These are phyloP conservation scores for Gymnoscelis rufifasciata DNA, from an alignment of 2,888 invertebrate species.

Conservation along the genomic window DNA sequence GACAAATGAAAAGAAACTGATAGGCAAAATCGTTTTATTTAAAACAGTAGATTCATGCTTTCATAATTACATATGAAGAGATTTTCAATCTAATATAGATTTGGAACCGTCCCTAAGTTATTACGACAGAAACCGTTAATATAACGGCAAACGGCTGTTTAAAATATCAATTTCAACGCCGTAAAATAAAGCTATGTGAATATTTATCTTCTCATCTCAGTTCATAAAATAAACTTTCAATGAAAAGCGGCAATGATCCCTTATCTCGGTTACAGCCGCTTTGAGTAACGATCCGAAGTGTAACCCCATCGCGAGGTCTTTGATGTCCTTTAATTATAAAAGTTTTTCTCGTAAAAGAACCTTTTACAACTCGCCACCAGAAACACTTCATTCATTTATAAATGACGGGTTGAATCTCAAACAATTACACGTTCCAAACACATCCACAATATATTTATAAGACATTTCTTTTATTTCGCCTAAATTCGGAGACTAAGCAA, in stretches of 20 bases:
- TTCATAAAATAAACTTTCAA: conserved; percentile 66
- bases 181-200: conserved; percentile 24
- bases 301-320: conserved; percentile 72
- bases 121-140: too few relatives aligned
- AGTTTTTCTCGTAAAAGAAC: conserved; percentile 68
- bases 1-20: too few relatives aligned
- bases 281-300: conserved; percentile 74
- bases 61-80: too few relatives aligned
- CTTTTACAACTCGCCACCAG: conserved; percentile 46
- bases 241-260: conserved; percentile 67
- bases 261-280: conserved; percentile 70
- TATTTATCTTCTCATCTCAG: conserved; percentile 56
- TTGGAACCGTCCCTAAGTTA: too few relatives aligned
- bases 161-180: conserved; percentile 9
- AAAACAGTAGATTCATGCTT: too few relatives aligned
- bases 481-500: conserved; percentile 1
- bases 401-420: conserved; percentile 33
- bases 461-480: conserved; percentile 12
- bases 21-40: too few relatives aligned
- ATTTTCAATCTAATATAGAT: too few relatives aligned
- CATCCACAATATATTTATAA: conserved; percentile 16
- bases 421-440: conserved; percentile 15
- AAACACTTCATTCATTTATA: conserved; percentile 38
- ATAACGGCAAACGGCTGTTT: conserved; percentile 1
- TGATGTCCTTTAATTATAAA: conserved; percentile 78